Base-by-base conservation (phyloP, 35 echinoderm and acorn worm species). In the Stichopus chloronotus region DNA sequence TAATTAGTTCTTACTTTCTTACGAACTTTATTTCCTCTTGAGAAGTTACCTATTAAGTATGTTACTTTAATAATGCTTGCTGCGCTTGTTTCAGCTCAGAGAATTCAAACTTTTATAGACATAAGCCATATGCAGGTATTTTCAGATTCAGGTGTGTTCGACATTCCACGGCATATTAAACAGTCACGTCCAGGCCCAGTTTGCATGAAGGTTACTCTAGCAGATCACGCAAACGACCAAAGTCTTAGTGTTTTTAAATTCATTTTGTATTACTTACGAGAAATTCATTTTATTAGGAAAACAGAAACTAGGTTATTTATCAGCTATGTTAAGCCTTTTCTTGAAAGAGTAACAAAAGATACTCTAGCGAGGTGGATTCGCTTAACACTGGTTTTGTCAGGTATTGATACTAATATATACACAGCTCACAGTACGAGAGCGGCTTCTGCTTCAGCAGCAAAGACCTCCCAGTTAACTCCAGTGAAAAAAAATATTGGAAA, bases 51-150 rank as follows among this genome's bases (percentile, higher is more conserved):
- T 8, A 55, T 97, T 20, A 94, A 90, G 5, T 55, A 90, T 4
- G 56, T 94, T 4, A 90, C 96, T 10, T 14, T 90, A 8, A 97
- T 77, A 1, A 90, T 90, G 55, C 84, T 96, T 25, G 14, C 90
- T 20, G 93, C 93, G 14, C 59, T 96, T 9, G 53, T 83, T 1
- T 94, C 95, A 55, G 89, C 92, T 30, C 93, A 96, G 87, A 88
- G 95, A 20, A 16, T 86, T 22, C 92, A 96, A 59, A 90, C 92
- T 25, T 58, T 24, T 12, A 12, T 93, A 7, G 0, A 84, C 7
- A 79, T 83, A 56, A 69, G 76, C 24, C 78, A 81, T 5, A 81
- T 96, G 52, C 12, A 17, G 5, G 17, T 81, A 4, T 54, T 8
- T 9, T 4, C 71, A 23, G 5, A 2, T 1, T 17, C 55, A 6